Conservation (phyloP, 2,113 vertebrate genomes). For the Heliornis fulica region DNA sequence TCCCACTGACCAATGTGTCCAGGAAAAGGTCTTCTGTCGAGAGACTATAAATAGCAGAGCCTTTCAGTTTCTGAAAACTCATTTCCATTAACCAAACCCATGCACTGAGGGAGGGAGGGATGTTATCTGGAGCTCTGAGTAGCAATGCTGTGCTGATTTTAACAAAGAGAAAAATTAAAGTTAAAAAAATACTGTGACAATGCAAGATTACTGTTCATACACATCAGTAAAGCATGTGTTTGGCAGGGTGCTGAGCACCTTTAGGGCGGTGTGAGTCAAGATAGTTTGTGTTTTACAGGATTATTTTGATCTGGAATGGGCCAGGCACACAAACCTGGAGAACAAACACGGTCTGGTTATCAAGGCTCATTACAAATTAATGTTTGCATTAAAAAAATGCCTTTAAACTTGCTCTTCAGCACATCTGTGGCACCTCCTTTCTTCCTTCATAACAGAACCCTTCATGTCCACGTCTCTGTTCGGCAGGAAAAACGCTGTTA, state of each 20-base stretch:
- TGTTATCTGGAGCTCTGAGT: background rate
- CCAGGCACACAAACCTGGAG: background rate
- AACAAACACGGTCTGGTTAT: background rate
- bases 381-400: background rate
- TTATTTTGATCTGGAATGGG: background rate
- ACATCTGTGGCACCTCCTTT: background rate
- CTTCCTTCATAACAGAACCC: background rate
- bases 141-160: background rate
- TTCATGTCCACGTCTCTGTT: background rate
- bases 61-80: background rate
- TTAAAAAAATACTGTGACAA: background rate
- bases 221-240: background rate
- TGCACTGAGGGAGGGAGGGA: background rate
- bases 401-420: background rate
- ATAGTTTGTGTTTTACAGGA: background rate
- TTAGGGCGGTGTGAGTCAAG: background rate
- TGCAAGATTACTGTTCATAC: background rate
- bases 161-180: background rate
- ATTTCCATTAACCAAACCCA: background rate
- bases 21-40: background rate
- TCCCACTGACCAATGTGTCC: background rate
- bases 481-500: background rate
- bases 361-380: background rate
- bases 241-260: background rate
- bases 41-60: background rate